A percentile compares a stretch with the other conserved stretches of the same genome.
Conservation (phyloP, 2,113 vertebrate genomes). For the Daubentonia madagascariensis region DNA sequence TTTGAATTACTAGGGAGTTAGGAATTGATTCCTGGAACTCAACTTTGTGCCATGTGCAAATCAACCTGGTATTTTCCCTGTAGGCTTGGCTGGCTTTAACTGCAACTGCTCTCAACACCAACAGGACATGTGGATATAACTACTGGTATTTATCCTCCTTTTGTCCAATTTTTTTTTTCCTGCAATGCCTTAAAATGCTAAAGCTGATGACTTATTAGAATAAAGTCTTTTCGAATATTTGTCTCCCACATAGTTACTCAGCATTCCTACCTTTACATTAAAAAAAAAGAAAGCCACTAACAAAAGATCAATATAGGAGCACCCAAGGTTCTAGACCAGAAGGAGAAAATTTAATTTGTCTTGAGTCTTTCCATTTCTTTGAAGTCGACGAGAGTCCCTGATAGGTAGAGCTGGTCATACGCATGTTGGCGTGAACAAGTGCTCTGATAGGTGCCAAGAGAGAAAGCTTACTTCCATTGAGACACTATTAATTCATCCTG, state of each 20-base stretch:
- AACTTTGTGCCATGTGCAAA: neutral
- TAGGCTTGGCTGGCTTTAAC: neutral
- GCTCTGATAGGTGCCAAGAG: too few species aligned
- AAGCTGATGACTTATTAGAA: neutral
- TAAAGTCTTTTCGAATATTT: conserved; percentile 11
- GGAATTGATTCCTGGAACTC: neutral
- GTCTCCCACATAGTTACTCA: neutral
- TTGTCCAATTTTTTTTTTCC: neutral
- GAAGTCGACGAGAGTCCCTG: neutral
- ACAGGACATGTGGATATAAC: neutral
- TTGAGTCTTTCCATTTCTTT: neutral
- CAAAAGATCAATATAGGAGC: neutral
- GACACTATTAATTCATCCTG: neutral
- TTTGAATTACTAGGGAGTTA: neutral
- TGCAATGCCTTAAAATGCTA: neutral
- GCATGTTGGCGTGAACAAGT: fast-evolving
- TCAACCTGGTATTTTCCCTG: conserved; percentile 17
- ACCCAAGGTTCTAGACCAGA: neutral
- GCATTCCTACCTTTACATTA: neutral
- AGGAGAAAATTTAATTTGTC: neutral
- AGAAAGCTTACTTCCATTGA: neutral
- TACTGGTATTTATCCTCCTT: conserved; percentile 19
- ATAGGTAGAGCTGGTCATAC: neutral
- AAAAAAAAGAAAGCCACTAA: neutral
- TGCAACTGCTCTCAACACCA: neutral